Evolutionary conservation across 23 tunicate genomes (phyloP).

Genomic region (Ascidia mentula): DNA sequence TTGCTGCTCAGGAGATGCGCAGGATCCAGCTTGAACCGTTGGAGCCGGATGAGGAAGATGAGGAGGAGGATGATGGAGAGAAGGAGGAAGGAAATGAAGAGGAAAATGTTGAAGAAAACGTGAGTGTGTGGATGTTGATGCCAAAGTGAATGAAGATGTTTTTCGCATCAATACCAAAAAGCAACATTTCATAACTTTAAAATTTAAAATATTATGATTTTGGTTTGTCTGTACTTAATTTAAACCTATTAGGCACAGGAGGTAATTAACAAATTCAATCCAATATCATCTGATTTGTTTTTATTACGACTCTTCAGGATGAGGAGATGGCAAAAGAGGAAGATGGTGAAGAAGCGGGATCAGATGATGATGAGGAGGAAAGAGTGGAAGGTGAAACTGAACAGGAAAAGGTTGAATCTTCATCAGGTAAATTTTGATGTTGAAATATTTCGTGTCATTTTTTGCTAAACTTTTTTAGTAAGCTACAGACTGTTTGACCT

Average conservation of each 20-base stretch:
- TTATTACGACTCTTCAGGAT: too few species aligned
- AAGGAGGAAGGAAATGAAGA: conserved; percentile 18
- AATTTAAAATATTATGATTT: too few species aligned
- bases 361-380: conserved; percentile 24
- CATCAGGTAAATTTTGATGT: background rate
- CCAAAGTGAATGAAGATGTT: background rate
- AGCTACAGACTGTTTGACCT: too few species aligned
- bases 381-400: conserved; percentile 17
- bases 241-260: background rate
- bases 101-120: background rate
- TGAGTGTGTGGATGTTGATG: background rate
- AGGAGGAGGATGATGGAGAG: conserved; percentile 54
- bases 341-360: conserved; percentile 13
- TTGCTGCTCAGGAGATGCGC: conserved; percentile 90
- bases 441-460: too few species aligned
- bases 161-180: too few species aligned
- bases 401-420: conserved; percentile 6
- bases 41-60: conserved; percentile 76
- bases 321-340: conserved; percentile 10
- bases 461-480: too few species aligned
- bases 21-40: conserved; percentile 79
- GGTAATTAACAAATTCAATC: background rate
- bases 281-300: background rate
- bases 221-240: too few species aligned
- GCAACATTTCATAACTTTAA: too few species aligned